These are phyloP conservation scores for Eupsilia transversa DNA, from an alignment of 2,888 invertebrate species.

Conservation along the genomic window DNA sequence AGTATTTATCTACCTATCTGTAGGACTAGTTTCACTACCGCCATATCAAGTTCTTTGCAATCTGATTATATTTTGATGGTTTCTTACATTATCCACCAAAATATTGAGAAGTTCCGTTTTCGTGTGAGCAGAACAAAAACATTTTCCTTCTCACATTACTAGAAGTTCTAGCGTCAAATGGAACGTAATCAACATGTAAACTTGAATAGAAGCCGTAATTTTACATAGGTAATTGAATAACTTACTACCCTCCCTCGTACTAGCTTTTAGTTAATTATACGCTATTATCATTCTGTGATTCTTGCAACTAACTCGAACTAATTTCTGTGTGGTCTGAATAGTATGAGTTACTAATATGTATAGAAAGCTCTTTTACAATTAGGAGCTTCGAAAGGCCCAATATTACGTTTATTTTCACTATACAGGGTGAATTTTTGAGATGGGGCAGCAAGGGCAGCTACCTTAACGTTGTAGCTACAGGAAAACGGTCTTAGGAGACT, in stretches of 20 bases:
- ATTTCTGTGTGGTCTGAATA: conserved; percentile 9
- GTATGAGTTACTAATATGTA: background rate
- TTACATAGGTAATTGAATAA: conserved; percentile 52
- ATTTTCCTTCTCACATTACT: background rate
- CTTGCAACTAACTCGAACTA: conserved; percentile 24
- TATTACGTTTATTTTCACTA: background rate
- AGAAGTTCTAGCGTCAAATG: conserved; percentile 35
- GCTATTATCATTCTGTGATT: conserved; percentile 55
- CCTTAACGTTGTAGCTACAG: no score
- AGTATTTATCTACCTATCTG: background rate
- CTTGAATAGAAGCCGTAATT: conserved; percentile 47
- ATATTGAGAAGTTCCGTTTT: background rate
- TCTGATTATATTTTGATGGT: background rate
- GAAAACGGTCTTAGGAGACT: no score
- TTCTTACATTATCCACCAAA: background rate
- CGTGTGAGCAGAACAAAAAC: conserved; percentile 13
- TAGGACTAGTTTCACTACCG: background rate
- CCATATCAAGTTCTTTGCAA: background rate
- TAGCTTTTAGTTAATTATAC: conserved; percentile 52
- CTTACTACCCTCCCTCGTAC: conserved; percentile 27
- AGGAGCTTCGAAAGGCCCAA: conserved; percentile 8
- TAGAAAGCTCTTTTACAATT: conserved; percentile 17
- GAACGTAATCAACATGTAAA: conserved; percentile 48
- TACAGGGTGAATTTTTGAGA: no score
- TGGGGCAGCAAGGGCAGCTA: no score